Percentiles rank a stretch among this genome's conserved stretches.
Conservation (phyloP, 2,888 invertebrate species). For the Dioctria rufipes region DNA sequence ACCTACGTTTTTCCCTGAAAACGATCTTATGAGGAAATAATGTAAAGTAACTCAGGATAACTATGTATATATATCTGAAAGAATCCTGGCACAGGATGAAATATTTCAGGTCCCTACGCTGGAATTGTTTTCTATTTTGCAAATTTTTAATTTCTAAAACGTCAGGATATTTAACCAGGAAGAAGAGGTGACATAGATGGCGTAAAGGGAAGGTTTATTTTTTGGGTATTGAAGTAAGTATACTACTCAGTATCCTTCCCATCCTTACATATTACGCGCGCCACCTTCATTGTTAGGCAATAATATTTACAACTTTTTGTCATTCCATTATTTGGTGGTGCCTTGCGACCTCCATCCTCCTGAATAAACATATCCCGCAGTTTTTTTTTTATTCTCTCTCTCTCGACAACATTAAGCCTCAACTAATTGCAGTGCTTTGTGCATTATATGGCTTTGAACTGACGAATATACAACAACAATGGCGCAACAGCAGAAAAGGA, state of each 20-base stretch:
- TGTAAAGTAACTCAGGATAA: neutral
- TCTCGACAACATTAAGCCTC: conserved; percentile 56
- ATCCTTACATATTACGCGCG: no score
- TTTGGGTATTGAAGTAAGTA: no score
- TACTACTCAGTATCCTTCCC: no score
- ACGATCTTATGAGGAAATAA: conserved; percentile 30
- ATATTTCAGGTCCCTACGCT: neutral
- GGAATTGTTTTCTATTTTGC: conserved; percentile 29
- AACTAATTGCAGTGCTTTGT: conserved; percentile 58
- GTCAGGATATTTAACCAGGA: conserved; percentile 20
- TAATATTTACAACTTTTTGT: conserved; percentile 35
- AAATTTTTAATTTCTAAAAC: conserved; percentile 45
- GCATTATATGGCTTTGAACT: conserved; percentile 23
- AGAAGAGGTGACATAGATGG: conserved; percentile 14
- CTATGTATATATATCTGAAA: conserved; percentile 35
- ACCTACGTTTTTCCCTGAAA: conserved; percentile 21
- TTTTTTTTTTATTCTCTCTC: conserved; percentile 48
- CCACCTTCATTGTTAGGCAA: neutral
- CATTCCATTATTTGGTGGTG: neutral
- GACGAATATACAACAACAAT: conserved; percentile 32
- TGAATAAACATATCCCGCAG: conserved; percentile 17
- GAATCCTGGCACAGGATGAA: conserved; percentile 10
- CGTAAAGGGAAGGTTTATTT: neutral
- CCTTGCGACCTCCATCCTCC: no score
- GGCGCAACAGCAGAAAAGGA: conserved; percentile 25